Evolutionary conservation across 1,140 invertebrate genomes (phyloP).

Genomic region (Drosophila eugracilis): DNA sequence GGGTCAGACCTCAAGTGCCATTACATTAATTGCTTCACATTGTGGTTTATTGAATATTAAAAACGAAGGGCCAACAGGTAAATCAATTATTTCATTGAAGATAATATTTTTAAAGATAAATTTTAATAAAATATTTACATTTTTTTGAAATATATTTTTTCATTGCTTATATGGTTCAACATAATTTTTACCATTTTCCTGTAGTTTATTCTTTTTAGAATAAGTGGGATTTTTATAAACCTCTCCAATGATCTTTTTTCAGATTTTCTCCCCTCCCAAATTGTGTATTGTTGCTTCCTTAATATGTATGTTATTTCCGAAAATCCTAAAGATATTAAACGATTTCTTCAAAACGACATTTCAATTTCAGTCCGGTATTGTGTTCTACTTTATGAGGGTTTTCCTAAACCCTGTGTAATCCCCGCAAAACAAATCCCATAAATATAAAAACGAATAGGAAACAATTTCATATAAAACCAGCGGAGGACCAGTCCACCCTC

Average conservation of each 20-base stretch:
- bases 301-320: not conserved
- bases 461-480: conserved; percentile 6
- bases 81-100: not conserved
- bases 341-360: not conserved
- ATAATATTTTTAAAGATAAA: not conserved
- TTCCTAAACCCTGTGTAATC: conserved; percentile 2
- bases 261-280: no score
- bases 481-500: conserved; percentile 35
- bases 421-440: conserved; percentile 8
- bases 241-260: no score
- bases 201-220: no score
- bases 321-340: not conserved
- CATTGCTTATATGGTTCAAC: no score
- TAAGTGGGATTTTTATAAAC: no score
- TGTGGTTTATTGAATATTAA: conserved; percentile 30
- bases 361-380: not conserved
- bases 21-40: conserved; percentile 61
- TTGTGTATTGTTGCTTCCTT: not conserved
- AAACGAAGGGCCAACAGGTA: conserved; percentile 1
- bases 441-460: conserved; percentile 12
- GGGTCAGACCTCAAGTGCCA: conserved; percentile 31
- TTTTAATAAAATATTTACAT: not conserved
- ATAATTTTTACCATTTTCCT: no score
- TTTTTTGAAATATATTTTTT: not conserved
- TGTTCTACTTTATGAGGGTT: not conserved